phyloP scores from a whole-genome alignment of 1,140 invertebrate species.

The Drosophila ambigua region DNA sequence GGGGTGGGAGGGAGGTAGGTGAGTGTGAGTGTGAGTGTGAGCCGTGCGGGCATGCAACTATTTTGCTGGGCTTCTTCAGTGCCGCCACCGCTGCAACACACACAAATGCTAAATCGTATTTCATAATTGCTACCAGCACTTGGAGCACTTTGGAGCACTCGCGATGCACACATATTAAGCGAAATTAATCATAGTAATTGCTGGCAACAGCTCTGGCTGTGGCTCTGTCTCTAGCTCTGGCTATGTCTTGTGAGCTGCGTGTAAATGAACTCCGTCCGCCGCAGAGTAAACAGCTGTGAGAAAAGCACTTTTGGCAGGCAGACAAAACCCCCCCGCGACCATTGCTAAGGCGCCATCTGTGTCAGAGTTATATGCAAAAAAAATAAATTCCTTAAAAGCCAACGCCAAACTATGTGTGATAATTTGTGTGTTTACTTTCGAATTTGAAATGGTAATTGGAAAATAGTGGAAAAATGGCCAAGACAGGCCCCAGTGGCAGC shows the following conservation, averaged over 20 bases:
- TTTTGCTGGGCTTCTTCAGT: constrained; percentile 43
- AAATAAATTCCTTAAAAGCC: constrained; percentile 22
- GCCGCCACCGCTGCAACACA: constrained; percentile 3
- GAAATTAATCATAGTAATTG: constrained; percentile 77
- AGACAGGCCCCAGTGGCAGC: constrained; percentile 26
- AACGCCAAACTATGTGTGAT: constrained; percentile 53
- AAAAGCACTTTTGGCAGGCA: constrained; percentile 69
- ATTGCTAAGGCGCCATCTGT: constrained; percentile 63
- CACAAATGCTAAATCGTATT: constrained; percentile 75
- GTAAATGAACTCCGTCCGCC: constrained; percentile 70
- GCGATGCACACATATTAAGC: constrained; percentile 50
- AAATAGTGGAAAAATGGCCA: constrained; percentile 37
- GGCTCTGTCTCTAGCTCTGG: background rate
- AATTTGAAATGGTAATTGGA: constrained; percentile 31
- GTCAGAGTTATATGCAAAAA: constrained; percentile 73
- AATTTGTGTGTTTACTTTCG: constrained; percentile 62
- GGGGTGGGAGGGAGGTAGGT: background rate
- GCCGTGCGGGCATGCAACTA: constrained; percentile 77
- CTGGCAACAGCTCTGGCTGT: constrained; percentile 15
- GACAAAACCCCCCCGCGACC: background rate
- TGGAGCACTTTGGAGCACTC: constrained; percentile 26
- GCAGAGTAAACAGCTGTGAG: constrained; percentile 54
- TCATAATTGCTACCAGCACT: constrained; percentile 66
- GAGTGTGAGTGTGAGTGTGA: constrained; percentile 1
- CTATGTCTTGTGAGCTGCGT: constrained; percentile 59